These are phyloP conservation scores for Channa argus DNA, from an alignment of 2,113 vertebrate genomes.

Conservation along the genomic window DNA sequence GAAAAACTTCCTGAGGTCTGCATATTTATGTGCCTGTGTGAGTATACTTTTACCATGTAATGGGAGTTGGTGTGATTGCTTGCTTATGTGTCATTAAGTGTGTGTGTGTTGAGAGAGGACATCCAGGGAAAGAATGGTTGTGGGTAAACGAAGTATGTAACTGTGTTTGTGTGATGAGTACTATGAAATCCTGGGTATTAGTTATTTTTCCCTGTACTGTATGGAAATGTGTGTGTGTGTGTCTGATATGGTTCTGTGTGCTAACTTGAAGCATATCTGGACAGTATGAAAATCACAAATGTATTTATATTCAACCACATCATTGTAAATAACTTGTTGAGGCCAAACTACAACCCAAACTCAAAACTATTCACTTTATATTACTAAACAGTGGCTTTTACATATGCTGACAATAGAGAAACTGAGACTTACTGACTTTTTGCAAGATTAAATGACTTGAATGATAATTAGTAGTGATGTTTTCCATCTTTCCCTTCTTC, in stretches of 20 bases:
- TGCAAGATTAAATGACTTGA: too few relatives aligned
- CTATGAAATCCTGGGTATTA: conserved; percentile 56
- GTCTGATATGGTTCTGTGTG: neutral
- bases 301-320: too few relatives aligned
- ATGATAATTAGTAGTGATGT: too few relatives aligned
- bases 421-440: too few relatives aligned
- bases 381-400: too few relatives aligned
- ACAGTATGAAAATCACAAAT: neutral
- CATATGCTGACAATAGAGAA: too few relatives aligned
- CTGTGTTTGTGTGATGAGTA: conserved; percentile 48
- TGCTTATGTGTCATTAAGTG: conserved; percentile 60
- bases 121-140: conserved; percentile 57
- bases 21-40: conserved; percentile 77
- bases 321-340: too few relatives aligned
- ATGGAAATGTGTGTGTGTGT: conserved; percentile 34
- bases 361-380: too few relatives aligned
- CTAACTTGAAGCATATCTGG: conserved; percentile 4
- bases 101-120: conserved; percentile 43
- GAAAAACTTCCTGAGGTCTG: conserved; percentile 74
- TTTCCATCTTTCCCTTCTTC: neutral
- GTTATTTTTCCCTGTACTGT: conserved; percentile 37
- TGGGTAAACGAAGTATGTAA: conserved; percentile 64
- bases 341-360: too few relatives aligned
- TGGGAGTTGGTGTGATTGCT: conserved; percentile 72
- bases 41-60: conserved; percentile 79